Evolutionary conservation across 2,113 vertebrate genomes (phyloP).

Genomic region (Labeo rohita): DNA sequence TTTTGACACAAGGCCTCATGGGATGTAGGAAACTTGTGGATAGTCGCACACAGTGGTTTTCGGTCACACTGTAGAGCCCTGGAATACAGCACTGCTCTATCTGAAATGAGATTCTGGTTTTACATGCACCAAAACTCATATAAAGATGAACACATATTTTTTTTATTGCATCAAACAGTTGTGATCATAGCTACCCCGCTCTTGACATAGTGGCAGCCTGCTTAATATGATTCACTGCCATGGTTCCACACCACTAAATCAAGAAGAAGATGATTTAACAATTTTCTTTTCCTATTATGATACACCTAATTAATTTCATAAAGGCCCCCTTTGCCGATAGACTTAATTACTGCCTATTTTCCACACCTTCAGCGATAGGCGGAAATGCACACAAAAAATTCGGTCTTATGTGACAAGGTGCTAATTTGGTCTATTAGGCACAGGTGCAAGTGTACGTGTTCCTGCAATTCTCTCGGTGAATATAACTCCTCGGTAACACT

Average conservation of each 20-base stretch:
- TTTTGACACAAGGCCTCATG: too few species aligned
- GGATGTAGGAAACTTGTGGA: too few species aligned
- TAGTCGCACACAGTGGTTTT: too few species aligned
- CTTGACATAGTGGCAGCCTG: slow-evolving; percentile 4
- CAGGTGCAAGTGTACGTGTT: slow-evolving; percentile 53
- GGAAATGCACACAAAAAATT: slow-evolving; percentile 41
- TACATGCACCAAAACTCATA: neutral
- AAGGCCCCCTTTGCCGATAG: slow-evolving; percentile 44
- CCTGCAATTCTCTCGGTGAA: slow-evolving; percentile 52
- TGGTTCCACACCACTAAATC: slow-evolving; percentile 51
- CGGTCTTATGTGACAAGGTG: slow-evolving; percentile 56
- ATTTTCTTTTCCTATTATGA: slow-evolving; percentile 52
- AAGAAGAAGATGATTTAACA: slow-evolving; percentile 50
- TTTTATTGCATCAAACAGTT: slow-evolving; percentile 10
- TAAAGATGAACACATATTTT: neutral
- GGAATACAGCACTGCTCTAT: neutral
- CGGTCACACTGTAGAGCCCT: too few species aligned
- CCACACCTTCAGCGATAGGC: slow-evolving; percentile 35
- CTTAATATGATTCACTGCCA: slow-evolving; percentile 42
- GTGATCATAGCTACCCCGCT: slow-evolving; percentile 1
- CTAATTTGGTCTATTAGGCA: slow-evolving; percentile 59
- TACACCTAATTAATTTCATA: slow-evolving; percentile 59
- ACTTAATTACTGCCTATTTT: slow-evolving; percentile 58
- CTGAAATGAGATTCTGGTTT: neutral
- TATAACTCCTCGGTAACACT: slow-evolving; percentile 50